Percentiles rank a stretch among this genome's conserved stretches.
phyloP scores from a whole-genome alignment of 2,888 invertebrate genomes.

The Scaptomyza flava region DNA sequence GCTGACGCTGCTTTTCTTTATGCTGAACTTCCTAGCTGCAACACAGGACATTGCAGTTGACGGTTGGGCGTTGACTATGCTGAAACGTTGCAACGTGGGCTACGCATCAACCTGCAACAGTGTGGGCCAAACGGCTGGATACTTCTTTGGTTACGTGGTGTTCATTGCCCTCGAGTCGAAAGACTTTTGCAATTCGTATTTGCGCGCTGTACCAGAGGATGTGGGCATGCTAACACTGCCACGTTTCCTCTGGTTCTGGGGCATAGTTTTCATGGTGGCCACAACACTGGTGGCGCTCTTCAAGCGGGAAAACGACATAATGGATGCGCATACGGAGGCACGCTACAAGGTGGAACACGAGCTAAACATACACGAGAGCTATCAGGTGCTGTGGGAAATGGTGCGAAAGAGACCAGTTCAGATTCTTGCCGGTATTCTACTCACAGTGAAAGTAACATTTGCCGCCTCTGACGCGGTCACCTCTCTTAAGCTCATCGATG shows the following conservation, averaged over 20 bases:
- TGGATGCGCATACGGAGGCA: constrained; percentile 80
- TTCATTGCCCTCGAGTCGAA: constrained; percentile 98
- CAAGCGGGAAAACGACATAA: constrained; percentile 90
- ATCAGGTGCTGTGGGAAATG: constrained; percentile 92
- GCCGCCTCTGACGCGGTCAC: constrained; percentile 98
- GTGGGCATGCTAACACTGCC: constrained; percentile 90
- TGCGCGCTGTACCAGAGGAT: constrained; percentile 89
- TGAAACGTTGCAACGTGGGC: constrained; percentile 98
- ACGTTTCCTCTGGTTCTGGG: constrained; percentile 98
- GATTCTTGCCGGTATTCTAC: constrained; percentile 90
- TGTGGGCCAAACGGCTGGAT: constrained; percentile 99
- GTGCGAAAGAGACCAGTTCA: constrained; percentile 93
- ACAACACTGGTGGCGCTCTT: constrained; percentile 95
- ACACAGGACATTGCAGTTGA: constrained; percentile 99
- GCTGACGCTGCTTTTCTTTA: constrained; percentile 94
- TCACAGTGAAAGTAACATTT: constrained; percentile 97
- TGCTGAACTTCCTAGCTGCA: constrained; percentile 97
- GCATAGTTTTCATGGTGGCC: constrained; percentile 93
- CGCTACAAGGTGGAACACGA: constrained; percentile 83
- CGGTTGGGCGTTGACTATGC: constrained; percentile 99
- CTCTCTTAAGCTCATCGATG: constrained; percentile 96
- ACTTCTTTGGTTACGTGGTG: constrained; percentile 97
- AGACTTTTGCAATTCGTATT: constrained; percentile 97
- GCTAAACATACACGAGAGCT: constrained; percentile 88
- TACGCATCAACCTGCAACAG: constrained; percentile 99